These are phyloP conservation scores for Ostrea edulis DNA, from an alignment of 1,140 invertebrate species.

Conservation along the genomic window DNA sequence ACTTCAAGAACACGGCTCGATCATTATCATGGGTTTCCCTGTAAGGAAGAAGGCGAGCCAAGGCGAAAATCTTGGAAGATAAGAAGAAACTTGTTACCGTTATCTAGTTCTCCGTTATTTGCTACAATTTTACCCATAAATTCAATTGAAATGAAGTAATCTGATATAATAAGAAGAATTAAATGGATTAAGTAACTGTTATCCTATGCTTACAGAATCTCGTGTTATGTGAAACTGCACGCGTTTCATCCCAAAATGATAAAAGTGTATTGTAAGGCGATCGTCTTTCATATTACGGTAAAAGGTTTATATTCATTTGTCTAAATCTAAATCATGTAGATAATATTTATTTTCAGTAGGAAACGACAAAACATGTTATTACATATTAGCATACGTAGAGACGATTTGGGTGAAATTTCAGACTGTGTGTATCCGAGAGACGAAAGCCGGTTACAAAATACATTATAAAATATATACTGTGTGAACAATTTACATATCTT, in stretches of 20 bases:
- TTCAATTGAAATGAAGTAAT: slow-evolving; percentile 20
- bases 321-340: slow-evolving; percentile 4
- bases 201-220: neutral
- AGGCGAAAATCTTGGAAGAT: neutral
- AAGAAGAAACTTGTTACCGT: slow-evolving; percentile 1
- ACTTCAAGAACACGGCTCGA: neutral
- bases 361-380: slow-evolving; percentile 2
- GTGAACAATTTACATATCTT: slow-evolving; percentile 3
- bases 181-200: neutral
- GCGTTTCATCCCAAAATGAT: neutral
- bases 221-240: slow-evolving; percentile 20
- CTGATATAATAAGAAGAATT: neutral
- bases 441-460: neutral
- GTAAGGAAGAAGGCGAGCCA: neutral
- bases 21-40: neutral
- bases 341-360: neutral
- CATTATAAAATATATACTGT: neutral
- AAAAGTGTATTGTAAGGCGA: neutral
- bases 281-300: slow-evolving; percentile 25
- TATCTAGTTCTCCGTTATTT: neutral
- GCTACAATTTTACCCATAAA: slow-evolving; percentile 8
- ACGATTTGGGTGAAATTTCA: slow-evolving; percentile 2
- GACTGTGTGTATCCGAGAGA: neutral
- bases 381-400: neutral
- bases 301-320: neutral